Base-by-base conservation (phyloP, 2,113 vertebrate species). In the Cololabis saira region DNA sequence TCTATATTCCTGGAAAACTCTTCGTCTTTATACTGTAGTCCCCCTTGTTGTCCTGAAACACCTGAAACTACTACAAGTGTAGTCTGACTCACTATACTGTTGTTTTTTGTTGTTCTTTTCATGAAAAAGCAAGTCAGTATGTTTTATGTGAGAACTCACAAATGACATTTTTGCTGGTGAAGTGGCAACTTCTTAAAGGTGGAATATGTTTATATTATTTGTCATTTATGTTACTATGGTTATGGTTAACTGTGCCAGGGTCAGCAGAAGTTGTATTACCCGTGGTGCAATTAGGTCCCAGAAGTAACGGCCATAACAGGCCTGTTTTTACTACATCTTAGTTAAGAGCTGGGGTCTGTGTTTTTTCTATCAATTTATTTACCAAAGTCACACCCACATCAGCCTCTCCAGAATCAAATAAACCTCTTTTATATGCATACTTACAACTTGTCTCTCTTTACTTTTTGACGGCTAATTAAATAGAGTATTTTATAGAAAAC, bases 1-100 rank as follows among this genome's bases (percentile, higher is more conserved):
- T 76, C 42, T 24, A 81, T 82, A 76, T 73, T 51, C 42, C 61
- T 56, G 42, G 18, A 56, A 84, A 78, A 74, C 45, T 51, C 81
- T 81, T 43, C 71, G 74, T 72, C 68, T 40, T 72, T 79, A 58
- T n/a, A 27, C 24, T 27, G 24, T 81, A 52, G 51, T 79, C 82
- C 64, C 27, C 18, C 62, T 65, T 63, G 50, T 61, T 61, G 50
- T 60, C 61, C 55, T 61, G 51, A 73, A 73, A 76, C 30, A 51
- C 30, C 6, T 1, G 7, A 41, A 54, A 43, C 21, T 16, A 53
- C 52, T 19, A 17, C 21, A 44, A 30, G 62, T 58, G 42, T 64
- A 54, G 43, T 53, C 50, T 64, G 54, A 24, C 50, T 43, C n/a
- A 47, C 45, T 11, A 15, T 45, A 45, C 43, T 9, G 16, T 45